Evolutionary conservation across 2,113 vertebrate species (phyloP).

Genomic region (Centropus bengalensis): DNA sequence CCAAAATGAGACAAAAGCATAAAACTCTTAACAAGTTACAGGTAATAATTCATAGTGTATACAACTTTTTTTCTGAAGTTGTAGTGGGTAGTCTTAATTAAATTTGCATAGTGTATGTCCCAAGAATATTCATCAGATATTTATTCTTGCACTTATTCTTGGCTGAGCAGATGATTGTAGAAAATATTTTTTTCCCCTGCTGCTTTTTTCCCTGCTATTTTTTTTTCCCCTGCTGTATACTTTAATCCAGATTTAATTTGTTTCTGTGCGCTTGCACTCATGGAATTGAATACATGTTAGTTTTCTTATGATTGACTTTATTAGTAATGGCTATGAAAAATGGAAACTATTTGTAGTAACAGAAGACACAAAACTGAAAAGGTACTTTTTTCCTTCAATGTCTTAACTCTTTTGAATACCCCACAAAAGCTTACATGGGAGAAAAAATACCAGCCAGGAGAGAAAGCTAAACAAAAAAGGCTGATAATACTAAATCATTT

Average conservation of each 20-base stretch:
- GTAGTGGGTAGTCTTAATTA: neutral
- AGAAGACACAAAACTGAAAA: neutral
- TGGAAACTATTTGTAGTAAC: neutral
- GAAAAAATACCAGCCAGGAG: neutral
- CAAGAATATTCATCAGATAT: neutral
- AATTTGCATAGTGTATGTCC: neutral
- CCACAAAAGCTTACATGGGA: neutral
- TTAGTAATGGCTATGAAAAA: neutral
- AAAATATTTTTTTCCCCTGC: neutral
- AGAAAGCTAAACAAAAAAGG: neutral
- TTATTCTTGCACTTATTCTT: neutral
- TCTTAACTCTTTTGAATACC: neutral
- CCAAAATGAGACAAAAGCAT: neutral
- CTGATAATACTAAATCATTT: neutral
- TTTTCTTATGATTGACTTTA: neutral
- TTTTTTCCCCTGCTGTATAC: neutral
- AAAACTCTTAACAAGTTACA: neutral
- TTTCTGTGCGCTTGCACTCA: neutral
- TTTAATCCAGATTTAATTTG: slow-evolving; percentile 16
- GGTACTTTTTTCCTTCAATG: neutral
- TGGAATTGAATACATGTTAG: neutral
- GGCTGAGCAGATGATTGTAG: neutral
- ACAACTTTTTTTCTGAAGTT: neutral
- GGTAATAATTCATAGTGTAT: neutral
- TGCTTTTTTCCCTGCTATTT: no score